Evolutionary conservation across 2,888 invertebrate species (phyloP).

Genomic region (Drosophila sordidula): DNA sequence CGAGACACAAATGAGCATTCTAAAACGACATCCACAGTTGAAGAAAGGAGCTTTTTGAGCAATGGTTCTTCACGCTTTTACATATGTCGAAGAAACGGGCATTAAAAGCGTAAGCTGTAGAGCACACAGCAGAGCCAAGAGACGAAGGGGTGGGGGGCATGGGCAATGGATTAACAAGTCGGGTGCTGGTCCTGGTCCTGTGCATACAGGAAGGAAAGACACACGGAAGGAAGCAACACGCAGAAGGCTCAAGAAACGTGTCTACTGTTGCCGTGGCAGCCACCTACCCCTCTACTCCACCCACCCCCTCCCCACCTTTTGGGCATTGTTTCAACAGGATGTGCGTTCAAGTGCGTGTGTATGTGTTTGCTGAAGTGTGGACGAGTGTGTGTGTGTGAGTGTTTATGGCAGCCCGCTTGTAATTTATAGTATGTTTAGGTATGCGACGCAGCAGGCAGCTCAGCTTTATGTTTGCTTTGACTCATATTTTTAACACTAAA

Average conservation of each 20-base stretch:
- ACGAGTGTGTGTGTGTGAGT: slow-evolving; percentile 14
- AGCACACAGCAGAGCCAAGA: slow-evolving; percentile 44
- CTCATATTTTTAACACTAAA: slow-evolving; percentile 68
- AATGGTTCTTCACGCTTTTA: slow-evolving; percentile 46
- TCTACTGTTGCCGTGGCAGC: slow-evolving; percentile 47
- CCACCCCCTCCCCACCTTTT: not conserved
- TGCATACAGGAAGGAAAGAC: slow-evolving; percentile 46
- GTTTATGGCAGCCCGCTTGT: slow-evolving; percentile 58
- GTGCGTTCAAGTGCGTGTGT: slow-evolving; percentile 45
- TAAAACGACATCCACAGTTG: slow-evolving; percentile 47
- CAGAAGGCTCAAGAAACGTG: slow-evolving; percentile 62
- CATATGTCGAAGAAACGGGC: slow-evolving; percentile 50
- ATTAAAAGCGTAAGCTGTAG: slow-evolving; percentile 61
- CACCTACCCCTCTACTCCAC: not conserved
- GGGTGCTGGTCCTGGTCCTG: slow-evolving; percentile 14
- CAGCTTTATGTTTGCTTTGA: slow-evolving; percentile 57
- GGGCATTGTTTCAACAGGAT: slow-evolving; percentile 65
- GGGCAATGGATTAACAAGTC: slow-evolving; percentile 46
- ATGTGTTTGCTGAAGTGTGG: slow-evolving; percentile 4
- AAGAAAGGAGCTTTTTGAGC: slow-evolving; percentile 57
- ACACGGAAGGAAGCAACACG: slow-evolving; percentile 67
- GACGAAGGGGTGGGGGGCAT: not conserved
- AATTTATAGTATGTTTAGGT: slow-evolving; percentile 60
- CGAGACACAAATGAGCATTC: slow-evolving; percentile 48
- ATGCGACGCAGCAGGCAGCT: slow-evolving; percentile 47